Conservation (phyloP, 2,797 vertebrate species). For the Spondyliosoma cantharus region DNA sequence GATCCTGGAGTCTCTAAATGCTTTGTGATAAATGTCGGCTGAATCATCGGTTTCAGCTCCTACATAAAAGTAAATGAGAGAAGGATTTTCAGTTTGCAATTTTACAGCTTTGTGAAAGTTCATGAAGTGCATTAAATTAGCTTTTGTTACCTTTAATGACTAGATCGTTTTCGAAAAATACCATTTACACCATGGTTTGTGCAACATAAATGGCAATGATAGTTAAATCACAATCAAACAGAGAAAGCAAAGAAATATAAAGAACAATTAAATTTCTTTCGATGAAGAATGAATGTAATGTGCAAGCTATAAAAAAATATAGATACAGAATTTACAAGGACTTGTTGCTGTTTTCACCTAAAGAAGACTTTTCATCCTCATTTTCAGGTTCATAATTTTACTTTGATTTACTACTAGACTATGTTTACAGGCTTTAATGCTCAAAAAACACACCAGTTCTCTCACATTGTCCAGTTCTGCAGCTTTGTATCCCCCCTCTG, state of each 20-base stretch:
- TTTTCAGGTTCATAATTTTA: too few species aligned
- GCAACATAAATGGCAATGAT: neutral
- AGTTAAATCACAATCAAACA: neutral
- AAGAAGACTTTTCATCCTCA: too few species aligned
- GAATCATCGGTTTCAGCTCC: slow-evolving; percentile 12
- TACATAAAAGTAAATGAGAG: neutral
- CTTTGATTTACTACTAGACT: too few species aligned
- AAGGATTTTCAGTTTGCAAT: neutral
- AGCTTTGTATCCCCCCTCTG: too few species aligned
- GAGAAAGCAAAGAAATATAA: too few species aligned
- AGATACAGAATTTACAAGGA: neutral
- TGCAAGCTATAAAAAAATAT: too few species aligned
- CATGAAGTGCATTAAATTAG: neutral
- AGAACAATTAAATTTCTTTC: too few species aligned
- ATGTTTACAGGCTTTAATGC: too few species aligned
- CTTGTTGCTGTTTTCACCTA: neutral
- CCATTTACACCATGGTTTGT: neutral
- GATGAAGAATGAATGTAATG: too few species aligned
- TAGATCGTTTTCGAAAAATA: neutral
- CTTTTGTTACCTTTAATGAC: neutral
- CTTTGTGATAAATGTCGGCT: slow-evolving; percentile 2
- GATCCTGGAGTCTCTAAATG: slow-evolving; percentile 26
- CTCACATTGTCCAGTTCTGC: too few species aligned
- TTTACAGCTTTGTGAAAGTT: neutral
- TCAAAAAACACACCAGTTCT: too few species aligned